phyloP scores from a whole-genome alignment of 2,797 vertebrate species.

The Microhierax caerulescens region DNA sequence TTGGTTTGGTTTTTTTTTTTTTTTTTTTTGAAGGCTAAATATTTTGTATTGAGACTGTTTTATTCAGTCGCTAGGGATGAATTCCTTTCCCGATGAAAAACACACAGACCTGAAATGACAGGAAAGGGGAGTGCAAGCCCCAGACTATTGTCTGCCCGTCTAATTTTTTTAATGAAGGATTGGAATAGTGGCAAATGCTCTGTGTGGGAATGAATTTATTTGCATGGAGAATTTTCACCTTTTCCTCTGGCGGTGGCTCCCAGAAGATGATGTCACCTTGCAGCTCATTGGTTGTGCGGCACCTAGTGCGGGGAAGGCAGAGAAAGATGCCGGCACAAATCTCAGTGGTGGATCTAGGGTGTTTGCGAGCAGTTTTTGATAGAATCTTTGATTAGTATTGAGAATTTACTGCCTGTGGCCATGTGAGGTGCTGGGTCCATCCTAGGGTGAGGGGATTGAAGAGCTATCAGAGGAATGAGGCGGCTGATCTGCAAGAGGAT shows the following conservation, averaged over 20 bases:
- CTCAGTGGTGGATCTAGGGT: conserved; percentile 79
- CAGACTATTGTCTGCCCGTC: background rate
- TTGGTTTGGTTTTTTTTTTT: too few species aligned
- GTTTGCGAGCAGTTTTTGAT: conserved; percentile 72
- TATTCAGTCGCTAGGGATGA: background rate
- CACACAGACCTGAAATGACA: background rate
- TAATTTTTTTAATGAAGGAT: background rate
- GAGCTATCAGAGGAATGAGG: conserved; percentile 87
- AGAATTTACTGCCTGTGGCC: conserved; percentile 68
- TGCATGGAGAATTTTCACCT: conserved; percentile 78
- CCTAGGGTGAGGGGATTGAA: conserved; percentile 77
- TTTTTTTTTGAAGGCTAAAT: background rate
- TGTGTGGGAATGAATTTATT: conserved; percentile 62
- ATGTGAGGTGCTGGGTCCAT: conserved; percentile 76
- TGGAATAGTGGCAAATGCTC: background rate
- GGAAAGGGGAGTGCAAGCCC: background rate
- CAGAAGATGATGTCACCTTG: conserved; percentile 83
- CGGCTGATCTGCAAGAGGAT: conserved; percentile 98
- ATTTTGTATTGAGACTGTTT: background rate
- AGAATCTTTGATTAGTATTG: conserved; percentile 69
- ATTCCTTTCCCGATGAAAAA: background rate
- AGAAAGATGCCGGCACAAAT: conserved; percentile 92
- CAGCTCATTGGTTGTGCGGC: conserved; percentile 78
- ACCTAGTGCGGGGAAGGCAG: conserved; percentile 78
- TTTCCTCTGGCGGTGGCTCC: conserved; percentile 75